Percentiles rank a stretch among this genome's conserved stretches.
Evolutionary conservation across 2,113 vertebrate genomes (phyloP).

Genomic region (Coptodon bakossiorum): DNA sequence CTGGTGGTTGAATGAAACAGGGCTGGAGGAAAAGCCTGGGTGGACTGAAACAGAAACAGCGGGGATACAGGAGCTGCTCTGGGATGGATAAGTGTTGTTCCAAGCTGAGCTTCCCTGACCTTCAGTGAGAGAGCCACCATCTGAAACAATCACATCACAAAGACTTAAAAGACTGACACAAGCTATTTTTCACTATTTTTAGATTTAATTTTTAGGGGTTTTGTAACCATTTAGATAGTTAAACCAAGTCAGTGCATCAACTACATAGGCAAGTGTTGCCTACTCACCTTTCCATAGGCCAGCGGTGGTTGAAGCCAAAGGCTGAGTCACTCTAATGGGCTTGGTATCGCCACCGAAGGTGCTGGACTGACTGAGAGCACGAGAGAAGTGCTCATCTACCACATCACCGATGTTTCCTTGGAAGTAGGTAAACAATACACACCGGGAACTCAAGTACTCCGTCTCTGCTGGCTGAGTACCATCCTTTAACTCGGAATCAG

Average conservation of each 20-base stretch:
- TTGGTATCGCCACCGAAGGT: slow-evolving; percentile 82
- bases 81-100: slow-evolving; percentile 84
- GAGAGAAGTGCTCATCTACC: slow-evolving; percentile 96
- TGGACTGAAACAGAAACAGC: slow-evolving; percentile 80
- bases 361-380: slow-evolving; percentile 89
- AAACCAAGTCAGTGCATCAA: neutral
- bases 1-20: slow-evolving; percentile 76
- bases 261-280: neutral
- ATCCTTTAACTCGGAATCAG: slow-evolving; percentile 70
- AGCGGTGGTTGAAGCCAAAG: slow-evolving; percentile 46
- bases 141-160: slow-evolving; percentile 43
- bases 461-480: slow-evolving; percentile 87
- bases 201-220: neutral
- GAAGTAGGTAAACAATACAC: slow-evolving; percentile 98
- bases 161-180: neutral
- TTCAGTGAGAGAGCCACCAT: slow-evolving; percentile 62
- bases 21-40: slow-evolving; percentile 80
- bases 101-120: slow-evolving; percentile 83
- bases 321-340: slow-evolving; percentile 68
- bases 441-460: slow-evolving; percentile 96
- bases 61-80: slow-evolving; percentile 77
- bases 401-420: slow-evolving; percentile 93
- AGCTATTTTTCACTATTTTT: neutral
- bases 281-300: slow-evolving; percentile 85
- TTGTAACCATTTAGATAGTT: neutral